Percentiles rank a stretch among this genome's conserved stretches.
Conservation (phyloP, 2,888 invertebrate species). For the Leptopilina syphax region DNA sequence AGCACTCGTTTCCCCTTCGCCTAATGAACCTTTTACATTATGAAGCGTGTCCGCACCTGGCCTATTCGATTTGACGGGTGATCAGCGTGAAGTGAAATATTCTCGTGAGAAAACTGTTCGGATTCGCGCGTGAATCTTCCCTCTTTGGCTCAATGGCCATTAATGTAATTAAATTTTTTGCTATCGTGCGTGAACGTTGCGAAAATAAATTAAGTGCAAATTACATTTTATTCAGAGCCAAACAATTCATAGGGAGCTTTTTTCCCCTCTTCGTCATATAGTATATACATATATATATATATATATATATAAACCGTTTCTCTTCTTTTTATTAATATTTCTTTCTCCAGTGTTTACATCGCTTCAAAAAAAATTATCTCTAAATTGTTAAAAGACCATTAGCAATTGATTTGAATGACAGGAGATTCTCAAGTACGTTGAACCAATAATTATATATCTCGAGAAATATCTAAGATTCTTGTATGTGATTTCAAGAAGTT, state of each 20-base stretch:
- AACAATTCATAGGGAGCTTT: neutral
- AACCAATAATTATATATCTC: too few relatives aligned
- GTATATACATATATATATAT: too few relatives aligned
- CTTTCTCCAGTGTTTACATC: too few relatives aligned
- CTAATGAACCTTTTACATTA: constrained; percentile 45
- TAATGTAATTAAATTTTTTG: constrained; percentile 36
- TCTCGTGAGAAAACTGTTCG: constrained; percentile 41
- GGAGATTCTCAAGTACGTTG: too few relatives aligned
- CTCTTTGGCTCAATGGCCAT: constrained; percentile 27
- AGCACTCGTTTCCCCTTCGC: constrained; percentile 40
- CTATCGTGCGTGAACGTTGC: constrained; percentile 19
- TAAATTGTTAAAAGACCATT: too few relatives aligned
- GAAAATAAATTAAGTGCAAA: constrained; percentile 31
- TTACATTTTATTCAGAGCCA: constrained; percentile 30
- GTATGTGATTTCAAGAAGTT: too few relatives aligned
- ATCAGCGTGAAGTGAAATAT: constrained; percentile 45
- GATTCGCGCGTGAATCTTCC: constrained; percentile 33
- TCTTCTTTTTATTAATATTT: too few relatives aligned
- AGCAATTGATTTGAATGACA: too few relatives aligned
- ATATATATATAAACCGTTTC: too few relatives aligned
- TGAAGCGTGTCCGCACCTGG: constrained; percentile 45
- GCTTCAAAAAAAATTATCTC: too few relatives aligned
- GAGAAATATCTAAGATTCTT: too few relatives aligned
- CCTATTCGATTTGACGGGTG: constrained; percentile 47
- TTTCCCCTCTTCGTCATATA: too few relatives aligned